phyloP scores from a whole-genome alignment of 2,888 invertebrate species.

The Ophioninae sp. region DNA sequence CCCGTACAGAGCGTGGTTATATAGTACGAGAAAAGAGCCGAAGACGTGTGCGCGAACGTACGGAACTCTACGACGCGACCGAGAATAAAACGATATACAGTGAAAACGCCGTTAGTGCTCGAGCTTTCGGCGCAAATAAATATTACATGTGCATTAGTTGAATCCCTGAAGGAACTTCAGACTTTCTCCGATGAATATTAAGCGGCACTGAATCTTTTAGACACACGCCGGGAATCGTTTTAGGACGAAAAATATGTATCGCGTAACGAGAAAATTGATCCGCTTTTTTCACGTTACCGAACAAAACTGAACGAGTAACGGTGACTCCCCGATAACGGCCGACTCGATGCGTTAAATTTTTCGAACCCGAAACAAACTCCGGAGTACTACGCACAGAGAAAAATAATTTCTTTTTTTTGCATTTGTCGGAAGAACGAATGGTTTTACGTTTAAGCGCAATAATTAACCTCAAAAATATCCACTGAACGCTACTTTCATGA shows the following conservation, averaged over 20 bases:
- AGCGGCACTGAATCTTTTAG: neutral
- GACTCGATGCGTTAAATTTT: neutral
- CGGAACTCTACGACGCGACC: constrained; percentile 25
- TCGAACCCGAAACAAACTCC: neutral
- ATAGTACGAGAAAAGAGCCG: constrained; percentile 51
- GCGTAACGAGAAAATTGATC: neutral
- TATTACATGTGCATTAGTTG: neutral
- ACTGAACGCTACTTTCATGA: neutral
- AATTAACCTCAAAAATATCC: too few species aligned
- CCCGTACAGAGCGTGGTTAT: constrained; percentile 33
- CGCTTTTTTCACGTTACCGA: neutral
- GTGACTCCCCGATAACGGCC: neutral
- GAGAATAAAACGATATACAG: constrained; percentile 30
- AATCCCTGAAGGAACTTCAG: neutral
- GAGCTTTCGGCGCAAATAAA: neutral
- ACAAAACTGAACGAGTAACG: neutral
- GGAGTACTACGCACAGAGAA: neutral
- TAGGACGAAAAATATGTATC: neutral
- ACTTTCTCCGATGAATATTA: neutral
- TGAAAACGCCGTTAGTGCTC: constrained; percentile 31
- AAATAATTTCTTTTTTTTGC: too few species aligned
- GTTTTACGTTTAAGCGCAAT: too few species aligned
- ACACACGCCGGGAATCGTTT: neutral
- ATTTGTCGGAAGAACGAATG: too few species aligned
- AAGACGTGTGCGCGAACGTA: constrained; percentile 55